These are phyloP conservation scores for Actias luna DNA, from an alignment of 2,888 invertebrate species.

Conservation along the genomic window DNA sequence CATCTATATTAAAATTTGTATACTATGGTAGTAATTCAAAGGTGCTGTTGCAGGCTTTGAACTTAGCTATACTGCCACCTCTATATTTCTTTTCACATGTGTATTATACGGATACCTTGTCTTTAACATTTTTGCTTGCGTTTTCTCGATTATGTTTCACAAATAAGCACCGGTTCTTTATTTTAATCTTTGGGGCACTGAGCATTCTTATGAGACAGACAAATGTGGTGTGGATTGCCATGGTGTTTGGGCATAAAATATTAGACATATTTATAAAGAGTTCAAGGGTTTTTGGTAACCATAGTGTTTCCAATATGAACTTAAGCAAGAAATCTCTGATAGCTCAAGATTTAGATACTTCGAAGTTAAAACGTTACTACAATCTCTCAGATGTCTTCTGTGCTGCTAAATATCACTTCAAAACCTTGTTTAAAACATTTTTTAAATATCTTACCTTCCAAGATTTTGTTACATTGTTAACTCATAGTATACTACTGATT, in stretches of 20 bases:
- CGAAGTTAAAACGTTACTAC: conserved; percentile 63
- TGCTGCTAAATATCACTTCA: conserved; percentile 55
- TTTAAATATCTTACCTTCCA: conserved; percentile 48
- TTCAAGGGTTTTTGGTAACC: conserved; percentile 64
- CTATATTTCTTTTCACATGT: conserved; percentile 95
- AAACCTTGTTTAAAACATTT: conserved; percentile 45
- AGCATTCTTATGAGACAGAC: conserved; percentile 95
- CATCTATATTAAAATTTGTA: conserved; percentile 76
- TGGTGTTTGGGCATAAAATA: conserved; percentile 79
- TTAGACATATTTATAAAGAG: conserved; percentile 57
- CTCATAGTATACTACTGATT: conserved; percentile 75
- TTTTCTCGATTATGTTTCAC: conserved; percentile 83
- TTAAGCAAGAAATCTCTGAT: conserved; percentile 46
- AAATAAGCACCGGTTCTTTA: conserved; percentile 52
- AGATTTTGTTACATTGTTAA: conserved; percentile 50
- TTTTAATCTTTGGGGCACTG: conserved; percentile 77
- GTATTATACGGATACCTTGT: conserved; percentile 96
- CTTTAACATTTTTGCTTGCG: conserved; percentile 88
- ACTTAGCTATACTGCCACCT: conserved; percentile 88
- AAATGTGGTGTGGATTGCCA: conserved; percentile 95
- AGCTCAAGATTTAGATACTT: conserved; percentile 52
- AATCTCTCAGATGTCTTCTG: conserved; percentile 46
- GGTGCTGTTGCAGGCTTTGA: conserved; percentile 83
- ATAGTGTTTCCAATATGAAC: conserved; percentile 42
- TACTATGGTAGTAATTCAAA: conserved; percentile 54